Base-by-base conservation (phyloP, 2,888 invertebrate genomes). In the Athalia circularis region DNA sequence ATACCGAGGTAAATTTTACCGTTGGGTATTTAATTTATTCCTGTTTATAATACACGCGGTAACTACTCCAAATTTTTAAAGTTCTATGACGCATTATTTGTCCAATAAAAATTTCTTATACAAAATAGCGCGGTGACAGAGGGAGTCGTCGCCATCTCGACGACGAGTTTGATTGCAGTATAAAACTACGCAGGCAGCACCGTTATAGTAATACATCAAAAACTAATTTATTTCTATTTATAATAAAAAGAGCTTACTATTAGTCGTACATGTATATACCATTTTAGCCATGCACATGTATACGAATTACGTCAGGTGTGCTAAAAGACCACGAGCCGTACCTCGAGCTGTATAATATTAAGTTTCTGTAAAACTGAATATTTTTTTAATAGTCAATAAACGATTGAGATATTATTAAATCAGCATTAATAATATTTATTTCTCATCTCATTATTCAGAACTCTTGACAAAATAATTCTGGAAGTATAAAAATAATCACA, bases 301-400 rank as follows among this genome's bases (percentile, higher is more conserved):
- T 52, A 11, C 52, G 11, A 7, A 9, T 9, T 11, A 54, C 7
- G 54, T 29, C 29, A 29, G 29, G 29, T 29, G 29, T 29, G 29
- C 29, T 29, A 29, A 29, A 29, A 29, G 29, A 29, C 29, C 29
- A 29, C 29, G 68, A 50, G 43, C 15, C 48, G 13, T 48, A 13
- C 7, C 2, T 3, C 11, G 54, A 57, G 47, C 45, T 72, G 72
- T 72, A 72, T 47, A 15, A 72, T 72, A 72, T 59, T 59, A 13
- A 57, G 47, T 52, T 72, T 59, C 45, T 59, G 57, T 72, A 72
- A 72, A 72, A 45, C 59, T 59, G 72, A 57, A 72, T 59, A 59
- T 72, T 70, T 72, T 72, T 72, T 72, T 72, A 59, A 59, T 72
- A 72, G 72, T 59, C 43, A 72, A 54, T 68, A 72, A 59, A 72